A percentile compares a stretch with the other conserved stretches of the same genome.
Evolutionary conservation across 2,888 invertebrate species (phyloP).

Genomic region (Platerodrilus igneus): DNA sequence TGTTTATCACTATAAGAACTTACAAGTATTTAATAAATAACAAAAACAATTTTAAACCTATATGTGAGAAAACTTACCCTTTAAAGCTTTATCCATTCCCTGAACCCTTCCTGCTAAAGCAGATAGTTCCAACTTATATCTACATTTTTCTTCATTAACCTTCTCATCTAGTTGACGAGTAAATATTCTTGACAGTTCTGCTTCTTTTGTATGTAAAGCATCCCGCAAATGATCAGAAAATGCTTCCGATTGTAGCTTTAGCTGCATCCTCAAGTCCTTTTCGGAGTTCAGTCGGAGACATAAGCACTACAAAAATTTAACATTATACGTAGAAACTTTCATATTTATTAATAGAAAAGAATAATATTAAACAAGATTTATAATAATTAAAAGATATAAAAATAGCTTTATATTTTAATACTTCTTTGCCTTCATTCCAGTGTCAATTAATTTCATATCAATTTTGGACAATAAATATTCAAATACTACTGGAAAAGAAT

Average conservation of each 20-base stretch:
- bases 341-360: conserved; percentile 3
- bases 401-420: no score
- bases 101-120: conserved; percentile 68
- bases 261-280: conserved; percentile 66
- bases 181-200: conserved; percentile 51
- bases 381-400: conserved; percentile 1
- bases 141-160: conserved; percentile 61
- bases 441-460: no score
- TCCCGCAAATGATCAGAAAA: conserved; percentile 78
- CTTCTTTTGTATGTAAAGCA: conserved; percentile 55
- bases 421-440: no score
- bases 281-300: conserved; percentile 64
- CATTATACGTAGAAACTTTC: conserved; percentile 5
- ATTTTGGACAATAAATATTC: no score
- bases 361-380: no score
- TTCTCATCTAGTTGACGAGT: conserved; percentile 62
- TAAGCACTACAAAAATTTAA: conserved; percentile 53
- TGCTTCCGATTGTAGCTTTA: conserved; percentile 81
- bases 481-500: no score
- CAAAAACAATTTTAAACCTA: neutral
- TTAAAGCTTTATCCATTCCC: conserved; percentile 72
- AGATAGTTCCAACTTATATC: conserved; percentile 67
- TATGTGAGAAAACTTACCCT: conserved; percentile 55
- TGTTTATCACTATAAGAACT: no score
- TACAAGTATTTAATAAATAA: neutral